A percentile compares a stretch with the other conserved stretches of the same genome.
phyloP scores from a whole-genome alignment of 2,888 invertebrate genomes.

The Drosophila anceps region DNA sequence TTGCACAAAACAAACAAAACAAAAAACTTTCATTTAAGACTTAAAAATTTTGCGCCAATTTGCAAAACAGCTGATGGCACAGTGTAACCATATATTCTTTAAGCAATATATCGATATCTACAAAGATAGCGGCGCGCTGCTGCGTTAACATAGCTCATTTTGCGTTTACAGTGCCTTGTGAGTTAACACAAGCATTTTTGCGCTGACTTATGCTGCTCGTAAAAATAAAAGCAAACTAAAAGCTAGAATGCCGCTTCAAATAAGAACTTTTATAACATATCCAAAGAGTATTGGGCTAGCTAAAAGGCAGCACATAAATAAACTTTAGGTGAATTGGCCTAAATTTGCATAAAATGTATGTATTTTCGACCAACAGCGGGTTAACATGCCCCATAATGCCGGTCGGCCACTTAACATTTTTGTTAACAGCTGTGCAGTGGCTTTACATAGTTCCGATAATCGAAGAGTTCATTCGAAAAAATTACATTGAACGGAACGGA shows the following conservation, averaged over 20 bases:
- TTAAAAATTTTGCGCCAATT: conserved; percentile 26
- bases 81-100: conserved; percentile 21
- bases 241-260: not conserved
- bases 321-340: not conserved
- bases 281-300: not conserved
- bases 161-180: conserved; percentile 16
- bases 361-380: not conserved
- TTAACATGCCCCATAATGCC: not conserved
- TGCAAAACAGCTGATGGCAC: conserved; percentile 17
- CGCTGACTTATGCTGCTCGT: not conserved
- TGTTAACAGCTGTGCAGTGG: conserved; percentile 3
- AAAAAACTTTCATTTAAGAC: not conserved
- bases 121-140: not conserved
- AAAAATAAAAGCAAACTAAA: not conserved
- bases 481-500: conserved; percentile 51
- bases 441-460: conserved; percentile 33
- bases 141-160: not conserved
- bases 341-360: not conserved
- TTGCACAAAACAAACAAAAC: not conserved
- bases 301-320: not conserved
- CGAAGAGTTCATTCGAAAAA: conserved; percentile 47
- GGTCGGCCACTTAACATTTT: conserved; percentile 9
- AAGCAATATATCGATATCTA: conserved; percentile 30
- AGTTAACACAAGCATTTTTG: not conserved
- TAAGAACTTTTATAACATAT: not conserved